Evolutionary conservation across 2,888 invertebrate genomes (phyloP), one percentile per base, ranked within the genome.

Genomic region (Cacoxenus indagator): DNA sequence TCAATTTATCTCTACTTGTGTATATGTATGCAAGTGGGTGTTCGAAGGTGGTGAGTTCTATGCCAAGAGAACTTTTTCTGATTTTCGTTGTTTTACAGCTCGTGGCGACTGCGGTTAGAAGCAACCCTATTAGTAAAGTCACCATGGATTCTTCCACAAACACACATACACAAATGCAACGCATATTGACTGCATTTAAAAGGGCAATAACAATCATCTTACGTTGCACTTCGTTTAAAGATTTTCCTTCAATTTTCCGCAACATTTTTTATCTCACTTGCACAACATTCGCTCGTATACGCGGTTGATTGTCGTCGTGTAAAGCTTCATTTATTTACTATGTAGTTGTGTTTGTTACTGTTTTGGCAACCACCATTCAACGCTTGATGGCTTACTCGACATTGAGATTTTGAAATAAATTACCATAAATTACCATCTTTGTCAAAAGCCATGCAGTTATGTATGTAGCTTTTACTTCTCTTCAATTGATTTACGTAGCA

Each of bases 121-220:
- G 29, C 64, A 64, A 48, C 64, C 46, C 64, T 17, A 48, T 48
- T 45, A 17, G 51, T 11, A 6, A 37, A 59, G 14, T 31, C n/a
- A 59, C n/a, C n/a, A 8, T 8, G 8, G 14, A 14, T 43, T 51
- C 22, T 17, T n/a, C 11, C n/a, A 17, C n/a, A 1, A 4, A 26
- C 27, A 51, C 51, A 19, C 24, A 51, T n/a, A 22, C n/a, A 51
- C 22, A 48, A 22, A 5, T 22, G 19, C 22, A 37, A 14, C 5
- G 37, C 37, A 17, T 37, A 43, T 61, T 67, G 68, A 67, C 68
- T 77, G 76, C 76, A 76, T 72, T 75, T 64, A 79, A 79, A n/a
- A 76, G 77, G 78, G 77, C 78, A 84, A 83, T 76, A 73, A 69
- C 68, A 75, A 76, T 74, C 69, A 73, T 70, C 72, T 77, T 75